Evolutionary conservation across 2,888 invertebrate species (phyloP), one percentile per base, ranked within the genome.

Genomic region (Chrysolina americana): DNA sequence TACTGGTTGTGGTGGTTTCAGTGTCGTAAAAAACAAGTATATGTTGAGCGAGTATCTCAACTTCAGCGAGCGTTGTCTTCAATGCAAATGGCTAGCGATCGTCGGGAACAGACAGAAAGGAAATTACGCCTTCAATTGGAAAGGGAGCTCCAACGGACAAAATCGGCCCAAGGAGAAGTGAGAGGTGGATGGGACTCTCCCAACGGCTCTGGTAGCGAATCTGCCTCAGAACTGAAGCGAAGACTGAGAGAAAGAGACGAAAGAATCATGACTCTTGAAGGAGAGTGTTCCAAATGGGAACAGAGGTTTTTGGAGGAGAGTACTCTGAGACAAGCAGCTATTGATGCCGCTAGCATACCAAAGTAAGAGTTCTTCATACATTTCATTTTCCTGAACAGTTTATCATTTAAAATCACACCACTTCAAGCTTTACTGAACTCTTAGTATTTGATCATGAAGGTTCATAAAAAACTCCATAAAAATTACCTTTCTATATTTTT

Each of bases 231-330:
- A 79, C 86, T 93, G 73, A 93, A 93, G 83, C 89, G 92, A 82
- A 89, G 91, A 81, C 84, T 94, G 59, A 89, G 92, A 65, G 93
- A 94, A 81, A 91, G 92, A 82, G 93, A 94, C 82, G 92, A 93
- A 82, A 92, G 92, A 84, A 92, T 94, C 48, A 92, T 93, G 90
- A 89, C 92, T 74, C 89, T 94, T 70, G 95, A 95, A 88, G 94
- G 94, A 0, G 95, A 95, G 85, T 94, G 94, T 82, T 92, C 94
- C 80, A 94, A 95, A 89, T 95, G 95, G 95, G 96, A 96, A 88
- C 95, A 95, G 88, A 90, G 94, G 65, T 95, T 94, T 88, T 89
- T 95, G 68, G 95, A 95, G 87, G 95, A 96, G 87, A 94, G 93
- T 78, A 94, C 95, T 56, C 88, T 94, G 77, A 87, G 95, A 23